A percentile compares a stretch with the other conserved stretches of the same genome.
Conservation (phyloP, 2,113 vertebrate genomes). For the Genyomyrus donnyi region DNA sequence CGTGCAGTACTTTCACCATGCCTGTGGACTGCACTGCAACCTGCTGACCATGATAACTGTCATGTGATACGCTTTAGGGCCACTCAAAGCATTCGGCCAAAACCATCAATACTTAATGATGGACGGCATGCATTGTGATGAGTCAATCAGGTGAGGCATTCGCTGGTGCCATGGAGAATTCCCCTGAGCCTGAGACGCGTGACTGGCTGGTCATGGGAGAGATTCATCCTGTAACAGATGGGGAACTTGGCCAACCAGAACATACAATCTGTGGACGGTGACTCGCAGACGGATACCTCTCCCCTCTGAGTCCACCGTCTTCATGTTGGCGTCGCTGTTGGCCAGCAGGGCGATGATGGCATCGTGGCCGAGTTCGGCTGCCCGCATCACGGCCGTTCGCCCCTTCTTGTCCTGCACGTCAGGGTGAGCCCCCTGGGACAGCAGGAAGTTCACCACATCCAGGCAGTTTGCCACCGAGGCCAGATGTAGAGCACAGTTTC, state of each 20-base stretch:
- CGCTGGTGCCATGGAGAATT: not conserved
- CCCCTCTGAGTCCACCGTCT: conserved; percentile 70
- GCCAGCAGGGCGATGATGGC: conserved; percentile 63
- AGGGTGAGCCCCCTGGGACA: conserved; percentile 66
- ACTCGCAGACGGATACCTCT: conserved; percentile 65
- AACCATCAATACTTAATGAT: conserved; percentile 51
- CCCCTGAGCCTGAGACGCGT: not conserved
- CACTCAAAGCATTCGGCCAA: conserved; percentile 6
- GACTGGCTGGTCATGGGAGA: not conserved
- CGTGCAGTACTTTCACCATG: not conserved
- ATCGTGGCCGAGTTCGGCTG: conserved; percentile 76
- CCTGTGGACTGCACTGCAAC: conserved; percentile 24
- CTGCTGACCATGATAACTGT: conserved; percentile 26
- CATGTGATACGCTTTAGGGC: not conserved
- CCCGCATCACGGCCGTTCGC: conserved; percentile 73
- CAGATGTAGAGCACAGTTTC: conserved; percentile 70
- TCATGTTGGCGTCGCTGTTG: conserved; percentile 69
- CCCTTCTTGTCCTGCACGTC: conserved; percentile 73
- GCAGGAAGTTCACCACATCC: conserved; percentile 74
- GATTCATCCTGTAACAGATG: not conserved
- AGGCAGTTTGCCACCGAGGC: conserved; percentile 67
- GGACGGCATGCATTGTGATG: conserved; percentile 42
- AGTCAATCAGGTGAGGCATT: conserved; percentile 30
- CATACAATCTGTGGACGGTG: not conserved
- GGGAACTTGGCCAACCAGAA: not conserved